Base-by-base conservation (phyloP, 1,140 invertebrate genomes). In the Hylaeus anthracinus region DNA sequence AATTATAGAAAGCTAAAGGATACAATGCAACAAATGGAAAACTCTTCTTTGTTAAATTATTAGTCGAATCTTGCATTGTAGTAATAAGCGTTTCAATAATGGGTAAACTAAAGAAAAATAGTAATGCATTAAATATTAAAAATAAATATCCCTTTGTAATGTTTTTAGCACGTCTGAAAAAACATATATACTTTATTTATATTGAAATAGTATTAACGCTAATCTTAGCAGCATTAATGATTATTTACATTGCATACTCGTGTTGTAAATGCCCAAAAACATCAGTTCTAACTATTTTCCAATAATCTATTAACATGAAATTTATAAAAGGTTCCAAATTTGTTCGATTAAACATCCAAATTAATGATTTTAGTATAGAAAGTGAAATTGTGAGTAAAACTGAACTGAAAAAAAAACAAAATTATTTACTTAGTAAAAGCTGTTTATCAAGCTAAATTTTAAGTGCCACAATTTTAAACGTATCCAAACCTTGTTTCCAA, bases 21-120 rank as follows among this genome's bases (percentile, higher is more conserved):
- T 89, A 90, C 5, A 45, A 72, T 74, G 85, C 90, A 67, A 81
- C 65, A 66, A 90, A 90, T 70, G 89, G 88, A 72, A 89, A 85
- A 51, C 81, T 53, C 6, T 81, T 86, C 58, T 63, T 51, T 73
- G 56, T 80, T 39, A 79, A 72, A 55, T 79, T 69, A 26, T 66
- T 51, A 6, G 3, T 37, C 41, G 64, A 71, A 10, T 10, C 60
- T 72, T 76, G 26, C 56, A 72, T 55, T 39, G 41, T 15, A 9
- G n/a, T n/a, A n/a, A 83, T 39, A 37, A 87, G 3, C 43, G 67
- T 60, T 9, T 86, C 74, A 6, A 89, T 77, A 15, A 88, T 73
- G 74, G 87, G 89, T 65, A 88, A 43, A 76, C 78, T 84, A 58
- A 66, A 90, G 71, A 90, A 90, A 61, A 90, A 65, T 65, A 88